Percentiles rank a stretch among this genome's conserved stretches.
Conservation (phyloP, 2,113 vertebrate genomes). For the Xyliphius kryptos region DNA sequence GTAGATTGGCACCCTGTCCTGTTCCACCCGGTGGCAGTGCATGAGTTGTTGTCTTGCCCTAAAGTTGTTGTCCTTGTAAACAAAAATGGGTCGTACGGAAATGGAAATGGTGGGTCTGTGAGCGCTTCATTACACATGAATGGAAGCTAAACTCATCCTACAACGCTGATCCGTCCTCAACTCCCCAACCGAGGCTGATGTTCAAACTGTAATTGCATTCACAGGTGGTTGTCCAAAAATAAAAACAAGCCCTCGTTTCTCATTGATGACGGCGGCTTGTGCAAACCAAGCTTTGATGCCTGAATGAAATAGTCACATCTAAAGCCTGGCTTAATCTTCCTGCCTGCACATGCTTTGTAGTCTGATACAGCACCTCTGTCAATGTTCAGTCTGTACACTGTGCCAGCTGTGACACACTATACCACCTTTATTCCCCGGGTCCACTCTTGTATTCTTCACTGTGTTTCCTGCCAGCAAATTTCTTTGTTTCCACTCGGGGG, state of each 20-base stretch:
- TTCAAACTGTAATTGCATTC: conserved; percentile 60
- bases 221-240: conserved; percentile 61
- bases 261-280: too few species aligned
- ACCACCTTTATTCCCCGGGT: conserved; percentile 1
- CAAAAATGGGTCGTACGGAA: conserved; percentile 6
- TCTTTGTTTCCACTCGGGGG: conserved; percentile 1
- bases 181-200: conserved; percentile 55
- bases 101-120: conserved; percentile 46
- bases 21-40: too few species aligned
- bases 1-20: too few species aligned
- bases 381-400: conserved; percentile 30
- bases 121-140: conserved; percentile 54
- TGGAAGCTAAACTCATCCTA: conserved; percentile 54
- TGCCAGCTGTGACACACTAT: conserved; percentile 8
- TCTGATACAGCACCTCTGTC: conserved; percentile 41
- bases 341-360: conserved; percentile 28
- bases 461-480: conserved; percentile 6
- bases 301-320: conserved; percentile 49
- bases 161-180: conserved; percentile 51
- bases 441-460: background rate
- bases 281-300: conserved; percentile 43
- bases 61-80: conserved; percentile 24
- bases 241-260: conserved; percentile 8
- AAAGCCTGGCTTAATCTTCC: conserved; percentile 1
- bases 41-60: too few species aligned